These are phyloP conservation scores for Plectrocnemia conspersa DNA, from an alignment of 1,140 invertebrate genomes.

Conservation along the genomic window DNA sequence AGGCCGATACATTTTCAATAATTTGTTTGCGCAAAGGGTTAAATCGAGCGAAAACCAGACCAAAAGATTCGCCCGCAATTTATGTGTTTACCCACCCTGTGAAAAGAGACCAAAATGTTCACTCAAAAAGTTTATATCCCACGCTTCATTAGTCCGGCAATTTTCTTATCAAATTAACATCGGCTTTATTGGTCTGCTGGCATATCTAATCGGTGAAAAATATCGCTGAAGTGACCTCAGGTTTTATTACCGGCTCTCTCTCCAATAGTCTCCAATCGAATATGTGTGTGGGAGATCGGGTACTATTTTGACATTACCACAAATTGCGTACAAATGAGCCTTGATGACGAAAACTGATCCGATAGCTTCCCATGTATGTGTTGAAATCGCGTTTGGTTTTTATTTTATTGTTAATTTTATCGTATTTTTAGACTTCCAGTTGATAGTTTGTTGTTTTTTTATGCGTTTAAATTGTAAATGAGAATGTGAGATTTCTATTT, in stretches of 20 bases:
- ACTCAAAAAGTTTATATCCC: too few species aligned
- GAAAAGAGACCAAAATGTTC: background rate
- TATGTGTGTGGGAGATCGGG: conserved; percentile 17
- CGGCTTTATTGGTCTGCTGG: too few species aligned
- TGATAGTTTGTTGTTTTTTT: background rate
- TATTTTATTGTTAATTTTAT: background rate
- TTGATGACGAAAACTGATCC: background rate
- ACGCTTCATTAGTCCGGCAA: too few species aligned
- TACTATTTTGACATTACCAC: conserved; percentile 9
- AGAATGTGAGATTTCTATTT: too few species aligned
- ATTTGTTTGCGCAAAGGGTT: background rate
- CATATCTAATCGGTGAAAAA: conserved; percentile 19
- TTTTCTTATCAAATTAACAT: too few species aligned
- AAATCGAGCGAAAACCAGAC: background rate
- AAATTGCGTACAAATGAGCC: background rate
- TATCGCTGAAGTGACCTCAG: conserved; percentile 15
- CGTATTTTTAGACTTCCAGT: background rate
- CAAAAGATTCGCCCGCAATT: conserved; percentile 1
- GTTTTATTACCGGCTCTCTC: conserved; percentile 5
- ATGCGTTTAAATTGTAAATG: background rate
- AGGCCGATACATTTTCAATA: background rate
- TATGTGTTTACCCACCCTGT: conserved; percentile 1
- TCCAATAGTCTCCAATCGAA: background rate
- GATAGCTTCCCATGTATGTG: background rate
- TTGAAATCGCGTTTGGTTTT: background rate